A percentile compares a stretch with the other conserved stretches of the same genome.
These are phyloP conservation scores for Pipra filicauda DNA, from an alignment of 2,113 vertebrate genomes.

Conservation along the genomic window DNA sequence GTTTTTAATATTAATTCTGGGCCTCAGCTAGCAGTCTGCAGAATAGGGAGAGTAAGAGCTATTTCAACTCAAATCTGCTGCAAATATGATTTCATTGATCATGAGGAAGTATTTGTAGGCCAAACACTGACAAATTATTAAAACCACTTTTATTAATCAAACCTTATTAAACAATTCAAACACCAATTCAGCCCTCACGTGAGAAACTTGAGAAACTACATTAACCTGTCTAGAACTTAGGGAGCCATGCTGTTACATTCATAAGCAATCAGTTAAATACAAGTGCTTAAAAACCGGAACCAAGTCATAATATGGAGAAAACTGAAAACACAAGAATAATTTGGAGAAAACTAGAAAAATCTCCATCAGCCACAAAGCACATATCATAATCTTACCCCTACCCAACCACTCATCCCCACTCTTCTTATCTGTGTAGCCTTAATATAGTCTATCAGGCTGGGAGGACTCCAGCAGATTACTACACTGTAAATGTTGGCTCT, in stretches of 20 bases:
- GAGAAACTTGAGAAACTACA: background rate
- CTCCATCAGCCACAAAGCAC: background rate
- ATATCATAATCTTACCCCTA: background rate
- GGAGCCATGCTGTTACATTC: background rate
- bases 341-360: background rate
- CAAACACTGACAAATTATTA: background rate
- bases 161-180: background rate
- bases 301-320: background rate
- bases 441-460: background rate
- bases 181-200: background rate
- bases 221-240: background rate
- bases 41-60: background rate
- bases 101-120: background rate
- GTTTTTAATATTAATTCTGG: background rate
- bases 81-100: background rate
- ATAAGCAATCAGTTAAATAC: background rate
- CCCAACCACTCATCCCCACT: background rate
- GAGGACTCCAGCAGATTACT: background rate
- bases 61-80: background rate
- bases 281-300: background rate
- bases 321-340: background rate
- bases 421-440: background rate
- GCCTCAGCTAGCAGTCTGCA: background rate
- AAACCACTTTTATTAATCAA: background rate
- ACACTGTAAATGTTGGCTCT: fast-evolving